These are phyloP conservation scores for Argyrosomus japonicus DNA, from an alignment of 2,113 vertebrate genomes.

Conservation along the genomic window DNA sequence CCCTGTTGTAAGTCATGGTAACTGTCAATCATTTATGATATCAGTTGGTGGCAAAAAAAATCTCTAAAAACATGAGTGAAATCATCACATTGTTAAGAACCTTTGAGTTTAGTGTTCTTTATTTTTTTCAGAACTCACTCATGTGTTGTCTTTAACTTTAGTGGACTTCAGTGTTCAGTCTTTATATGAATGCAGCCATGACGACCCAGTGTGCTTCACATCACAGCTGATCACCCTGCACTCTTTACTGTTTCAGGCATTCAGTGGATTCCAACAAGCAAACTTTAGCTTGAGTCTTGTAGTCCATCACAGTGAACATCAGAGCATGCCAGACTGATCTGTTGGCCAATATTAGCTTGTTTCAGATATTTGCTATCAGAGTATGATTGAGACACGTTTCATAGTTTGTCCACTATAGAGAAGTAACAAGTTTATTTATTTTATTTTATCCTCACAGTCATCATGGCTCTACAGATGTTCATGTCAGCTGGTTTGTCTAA, in stretches of 20 bases:
- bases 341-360: too few relatives aligned
- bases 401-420: too few relatives aligned
- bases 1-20: conserved; percentile 27
- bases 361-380: too few relatives aligned
- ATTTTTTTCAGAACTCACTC: conserved; percentile 9
- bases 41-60: not conserved
- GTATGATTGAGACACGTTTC: too few relatives aligned
- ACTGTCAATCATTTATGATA: conserved; percentile 19
- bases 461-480: too few relatives aligned
- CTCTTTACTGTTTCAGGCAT: not conserved
- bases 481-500: too few relatives aligned
- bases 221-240: not conserved
- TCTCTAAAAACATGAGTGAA: conserved; percentile 1
- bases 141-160: not conserved
- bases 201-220: not conserved
- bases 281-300: not conserved
- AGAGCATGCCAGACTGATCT: too few relatives aligned
- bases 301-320: not conserved
- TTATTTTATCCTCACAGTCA: too few relatives aligned
- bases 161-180: not conserved
- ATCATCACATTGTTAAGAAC: not conserved
- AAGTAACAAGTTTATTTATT: too few relatives aligned
- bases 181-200: not conserved
- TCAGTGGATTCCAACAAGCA: not conserved
- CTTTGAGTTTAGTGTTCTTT: not conserved